Percentiles rank a stretch among this genome's conserved stretches.
phyloP scores from a whole-genome alignment of 2,113 vertebrate species.

The Xenopus borealis region DNA sequence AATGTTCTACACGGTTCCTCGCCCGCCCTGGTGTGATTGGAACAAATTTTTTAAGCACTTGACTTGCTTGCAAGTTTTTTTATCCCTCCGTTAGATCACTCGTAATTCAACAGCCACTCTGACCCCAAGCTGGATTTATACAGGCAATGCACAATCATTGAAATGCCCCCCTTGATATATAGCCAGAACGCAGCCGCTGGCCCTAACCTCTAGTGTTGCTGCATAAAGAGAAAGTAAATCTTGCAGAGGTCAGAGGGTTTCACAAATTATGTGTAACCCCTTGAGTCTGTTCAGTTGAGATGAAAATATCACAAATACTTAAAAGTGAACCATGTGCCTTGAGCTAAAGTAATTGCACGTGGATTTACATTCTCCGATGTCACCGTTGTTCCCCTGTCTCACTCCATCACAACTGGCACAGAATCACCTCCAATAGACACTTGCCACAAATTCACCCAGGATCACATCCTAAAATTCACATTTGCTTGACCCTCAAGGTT shows the following conservation, averaged over 20 bases:
- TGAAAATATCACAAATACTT: not conserved
- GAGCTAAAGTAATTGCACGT: too few relatives aligned
- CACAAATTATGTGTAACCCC: slow-evolving; percentile 17
- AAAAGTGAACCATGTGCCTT: too few relatives aligned
- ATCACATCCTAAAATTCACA: too few relatives aligned
- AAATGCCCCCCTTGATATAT: slow-evolving; percentile 26
- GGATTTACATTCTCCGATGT: too few relatives aligned
- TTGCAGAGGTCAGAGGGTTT: slow-evolving; percentile 11
- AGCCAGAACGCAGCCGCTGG: slow-evolving; percentile 2
- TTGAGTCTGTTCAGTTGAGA: not conserved
- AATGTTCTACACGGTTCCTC: too few relatives aligned
- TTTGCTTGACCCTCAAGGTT: too few relatives aligned
- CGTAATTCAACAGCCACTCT: slow-evolving; percentile 14
- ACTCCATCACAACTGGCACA: too few relatives aligned
- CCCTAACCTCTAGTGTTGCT: slow-evolving; percentile 4
- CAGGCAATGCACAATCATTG: not conserved
- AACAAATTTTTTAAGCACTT: slow-evolving; percentile 20
- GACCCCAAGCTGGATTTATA: slow-evolving; percentile 17
- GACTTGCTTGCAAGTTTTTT: not conserved
- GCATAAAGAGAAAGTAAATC: slow-evolving; percentile 18
- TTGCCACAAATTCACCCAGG: too few relatives aligned
- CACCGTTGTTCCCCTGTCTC: too few relatives aligned
- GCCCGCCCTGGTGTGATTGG: not conserved
- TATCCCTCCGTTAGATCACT: slow-evolving; percentile 14
- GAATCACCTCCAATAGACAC: too few relatives aligned